Conservation (phyloP, 2,888 invertebrate genomes). For the Acanthosepion lycidas region DNA sequence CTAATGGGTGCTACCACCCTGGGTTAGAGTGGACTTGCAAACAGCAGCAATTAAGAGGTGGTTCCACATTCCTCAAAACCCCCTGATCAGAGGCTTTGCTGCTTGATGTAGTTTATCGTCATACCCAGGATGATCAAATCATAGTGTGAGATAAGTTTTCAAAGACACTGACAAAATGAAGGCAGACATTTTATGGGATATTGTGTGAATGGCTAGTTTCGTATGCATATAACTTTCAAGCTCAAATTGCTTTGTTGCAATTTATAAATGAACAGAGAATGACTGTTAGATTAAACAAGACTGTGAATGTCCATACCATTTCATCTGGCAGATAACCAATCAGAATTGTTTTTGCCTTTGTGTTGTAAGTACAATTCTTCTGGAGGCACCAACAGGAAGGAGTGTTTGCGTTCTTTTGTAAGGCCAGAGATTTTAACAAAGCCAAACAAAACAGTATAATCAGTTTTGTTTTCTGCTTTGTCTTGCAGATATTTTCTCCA, state of each 20-base stretch:
- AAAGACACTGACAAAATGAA: no score
- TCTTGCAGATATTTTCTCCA: background rate
- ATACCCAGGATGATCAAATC: no score
- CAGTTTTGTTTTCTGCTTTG: background rate
- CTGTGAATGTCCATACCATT: background rate
- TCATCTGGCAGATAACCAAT: background rate
- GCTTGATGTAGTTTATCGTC: no score
- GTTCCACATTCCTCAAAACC: no score
- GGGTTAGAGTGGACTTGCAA: no score
- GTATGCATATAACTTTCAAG: background rate
- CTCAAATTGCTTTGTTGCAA: background rate
- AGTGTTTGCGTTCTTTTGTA: background rate
- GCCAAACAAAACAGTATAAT: background rate
- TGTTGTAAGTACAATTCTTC: background rate
- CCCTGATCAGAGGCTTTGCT: no score
- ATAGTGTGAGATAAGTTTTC: no score
- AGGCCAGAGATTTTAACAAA: background rate
- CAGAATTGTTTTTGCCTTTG: background rate
- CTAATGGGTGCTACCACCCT: no score
- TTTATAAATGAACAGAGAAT: background rate
- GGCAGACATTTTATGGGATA: background rate
- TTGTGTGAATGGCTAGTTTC: background rate
- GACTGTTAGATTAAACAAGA: constrained; percentile 15
- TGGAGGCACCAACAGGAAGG: background rate
- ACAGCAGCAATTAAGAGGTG: no score